Base-by-base conservation (phyloP, 2,888 invertebrate species). In the Oconnorella tubifera region DNA sequence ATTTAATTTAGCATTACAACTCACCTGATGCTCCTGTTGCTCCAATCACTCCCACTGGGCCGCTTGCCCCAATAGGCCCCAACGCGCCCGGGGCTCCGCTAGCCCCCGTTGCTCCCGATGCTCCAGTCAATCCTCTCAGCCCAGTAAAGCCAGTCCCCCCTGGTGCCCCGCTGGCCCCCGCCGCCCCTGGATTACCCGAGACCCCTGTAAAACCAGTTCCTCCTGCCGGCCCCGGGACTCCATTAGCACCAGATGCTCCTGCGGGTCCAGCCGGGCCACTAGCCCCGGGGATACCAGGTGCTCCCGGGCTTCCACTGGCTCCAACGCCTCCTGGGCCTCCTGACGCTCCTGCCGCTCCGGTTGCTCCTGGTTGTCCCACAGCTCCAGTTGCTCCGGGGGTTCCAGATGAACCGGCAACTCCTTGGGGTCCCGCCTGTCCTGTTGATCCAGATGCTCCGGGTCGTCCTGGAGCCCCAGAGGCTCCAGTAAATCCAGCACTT, bases 31-130 rank as follows among this genome's bases (percentile, higher is more conserved):
- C n/a, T 14, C 65, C 57, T 28, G 32, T 25, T 25, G 28, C 10
- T 27, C 65, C 59, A 49, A 40, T 60, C 23, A 65, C 57, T 25
- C 72, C 72, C 33, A 59, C 49, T 25, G 61, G 67, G 10, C 71
- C 70, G n/a, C 56, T 53, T 28, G 61, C 49, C 19, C 66, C 66
- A 32, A 40, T 1, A n/a, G 33, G 32, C 19, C 69, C 69, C 2
- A 31, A 3, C 4, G 62, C 51, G 48, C 70, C 70, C 23, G 58
- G n/a, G 32, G 27, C 60, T 2, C 69, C 69, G 28, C 48, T 28
- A 40, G 58, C 40, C n/a, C 70, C 70, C 33, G 57, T 23, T 29
- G 32, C 33, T 4, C 69, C 69, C 14, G 40, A 32, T 29, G 32
- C 27, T 1, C 70, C 70, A 40, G 32, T 65, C 6, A 58, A 64